Evolutionary conservation across 2,113 vertebrate species (phyloP).

Genomic region (Suricata suricatta): DNA sequence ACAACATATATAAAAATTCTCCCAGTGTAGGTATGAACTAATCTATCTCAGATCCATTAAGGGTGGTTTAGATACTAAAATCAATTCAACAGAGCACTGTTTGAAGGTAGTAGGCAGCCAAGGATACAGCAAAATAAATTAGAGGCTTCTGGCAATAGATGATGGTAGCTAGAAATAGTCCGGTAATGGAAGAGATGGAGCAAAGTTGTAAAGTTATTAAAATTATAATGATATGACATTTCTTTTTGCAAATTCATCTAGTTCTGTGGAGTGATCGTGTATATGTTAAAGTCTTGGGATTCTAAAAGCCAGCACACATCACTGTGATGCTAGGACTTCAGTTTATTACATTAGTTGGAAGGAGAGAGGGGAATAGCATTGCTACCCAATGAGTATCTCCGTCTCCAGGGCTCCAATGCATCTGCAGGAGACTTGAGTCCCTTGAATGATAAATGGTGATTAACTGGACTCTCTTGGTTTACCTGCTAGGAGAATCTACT

Average conservation of each 20-base stretch:
- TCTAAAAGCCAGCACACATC: constrained; percentile 54
- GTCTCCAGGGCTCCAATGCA: constrained; percentile 13
- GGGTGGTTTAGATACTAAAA: constrained; percentile 37
- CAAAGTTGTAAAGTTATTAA: constrained; percentile 61
- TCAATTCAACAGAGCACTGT: constrained; percentile 50
- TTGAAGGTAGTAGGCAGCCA: constrained; percentile 37
- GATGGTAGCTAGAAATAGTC: constrained; percentile 17
- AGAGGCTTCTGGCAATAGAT: constrained; percentile 57
- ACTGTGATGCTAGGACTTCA: constrained; percentile 28
- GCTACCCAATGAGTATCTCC: constrained; percentile 32
- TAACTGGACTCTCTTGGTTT: constrained; percentile 52
- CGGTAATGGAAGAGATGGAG: constrained; percentile 53
- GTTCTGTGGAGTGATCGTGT: constrained; percentile 2
- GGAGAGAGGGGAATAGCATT: constrained; percentile 45
- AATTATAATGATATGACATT: constrained; percentile 67
- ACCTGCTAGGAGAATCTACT: constrained; percentile 63
- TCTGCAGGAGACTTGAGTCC: constrained; percentile 19
- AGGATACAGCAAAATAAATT: constrained; percentile 56
- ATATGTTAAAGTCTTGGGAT: not conserved
- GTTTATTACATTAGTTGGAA: not conserved
- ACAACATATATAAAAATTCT: constrained; percentile 5
- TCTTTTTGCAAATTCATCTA: constrained; percentile 61
- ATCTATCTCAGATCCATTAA: constrained; percentile 46
- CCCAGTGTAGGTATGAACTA: constrained; percentile 46
- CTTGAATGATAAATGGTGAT: constrained; percentile 58